Base-by-base conservation (phyloP, 2,888 invertebrate species). In the Germaria angustata region DNA sequence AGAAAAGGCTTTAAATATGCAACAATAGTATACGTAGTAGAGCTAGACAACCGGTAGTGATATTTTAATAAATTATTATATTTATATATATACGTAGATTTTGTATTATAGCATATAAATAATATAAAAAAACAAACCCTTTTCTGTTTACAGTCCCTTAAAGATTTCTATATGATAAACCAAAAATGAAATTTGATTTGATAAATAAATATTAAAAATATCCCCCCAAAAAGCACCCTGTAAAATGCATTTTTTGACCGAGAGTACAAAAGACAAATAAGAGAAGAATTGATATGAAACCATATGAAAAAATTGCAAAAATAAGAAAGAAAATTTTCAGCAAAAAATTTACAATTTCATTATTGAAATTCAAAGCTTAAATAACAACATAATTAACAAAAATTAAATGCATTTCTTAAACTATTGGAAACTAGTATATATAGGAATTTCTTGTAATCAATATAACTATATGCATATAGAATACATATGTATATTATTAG, bases 241-340 rank as follows among this genome's bases (percentile, higher is more conserved):
- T 90, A 90, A 90, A 89, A 90, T 90, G 90, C 86, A 88, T 88
- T 87, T 87, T 85, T 87, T 87, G 87, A 86, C 89, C 89, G 87
- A 87, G 84, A 90, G 90, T 90, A 90, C 90, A 90, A 90, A 89
- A 83, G 81, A 85, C 82, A 86, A 85, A 66, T 73, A 83, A 66
- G 34, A 61, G 9, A 44, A 36, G n/a, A 61, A 68, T 68, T 68
- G 34, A 59, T 32, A 55, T 22, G 24, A 69, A 49, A 61, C 59
- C 22, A 61, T 32, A 51, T 28, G 66, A 59, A 76, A 15, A 65
- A 39, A 61, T 57, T 68, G 17, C 44, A 34, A n/a, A 59, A 3
- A 13, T 13, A 34, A 51, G 22, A 34, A 5, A 49, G 4, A 53
- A 51, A 32, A 28, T 13, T 32, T 24, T 22, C n/a, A 36, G 34